phyloP scores from a whole-genome alignment of 2,797 vertebrate genomes.

The Sylvilagus floridanus region DNA sequence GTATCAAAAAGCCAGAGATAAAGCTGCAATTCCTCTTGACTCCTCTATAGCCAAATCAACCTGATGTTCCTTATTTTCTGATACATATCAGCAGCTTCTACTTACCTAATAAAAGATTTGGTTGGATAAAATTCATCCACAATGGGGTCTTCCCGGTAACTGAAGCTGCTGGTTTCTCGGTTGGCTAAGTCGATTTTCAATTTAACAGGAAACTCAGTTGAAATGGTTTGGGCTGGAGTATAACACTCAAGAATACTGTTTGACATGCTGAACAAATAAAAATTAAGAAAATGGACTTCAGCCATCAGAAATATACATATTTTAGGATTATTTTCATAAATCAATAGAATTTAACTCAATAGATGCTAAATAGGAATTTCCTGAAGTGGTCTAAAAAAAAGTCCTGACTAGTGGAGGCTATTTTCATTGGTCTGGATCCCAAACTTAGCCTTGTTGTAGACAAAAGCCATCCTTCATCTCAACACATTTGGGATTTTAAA shows the following conservation, averaged over 20 bases:
- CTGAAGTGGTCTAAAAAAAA: slow-evolving; percentile 5
- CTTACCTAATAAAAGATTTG: slow-evolving; percentile 96
- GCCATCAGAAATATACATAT: slow-evolving; percentile 17
- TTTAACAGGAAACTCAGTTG: slow-evolving; percentile 89
- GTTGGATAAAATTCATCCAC: slow-evolving; percentile 94
- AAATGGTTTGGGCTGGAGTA: slow-evolving; percentile 90
- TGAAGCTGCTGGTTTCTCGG: slow-evolving; percentile 89
- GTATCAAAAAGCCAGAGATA: slow-evolving; percentile 68
- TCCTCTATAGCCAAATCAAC: background rate
- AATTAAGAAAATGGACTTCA: slow-evolving; percentile 34
- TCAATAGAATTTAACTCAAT: slow-evolving; percentile 25
- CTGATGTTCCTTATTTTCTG: slow-evolving; percentile 71
- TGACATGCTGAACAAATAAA: slow-evolving; percentile 86
- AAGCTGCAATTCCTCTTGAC: slow-evolving; percentile 80
- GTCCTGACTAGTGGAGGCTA: background rate
- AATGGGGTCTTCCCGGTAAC: slow-evolving; percentile 94
- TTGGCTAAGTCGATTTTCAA: slow-evolving; percentile 93
- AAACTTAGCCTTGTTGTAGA: background rate
- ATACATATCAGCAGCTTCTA: slow-evolving; percentile 62
- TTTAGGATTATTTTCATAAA: slow-evolving; percentile 37
- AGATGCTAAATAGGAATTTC: slow-evolving; percentile 41
- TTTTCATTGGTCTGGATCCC: slow-evolving; percentile 55
- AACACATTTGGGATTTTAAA: slow-evolving; percentile 47
- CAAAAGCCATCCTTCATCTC: background rate
- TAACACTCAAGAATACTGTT: slow-evolving; percentile 91